Evolutionary conservation across 2,113 vertebrate genomes (phyloP), one percentile per base, ranked within the genome.

Genomic region (Thalassarche chlororhynchos): DNA sequence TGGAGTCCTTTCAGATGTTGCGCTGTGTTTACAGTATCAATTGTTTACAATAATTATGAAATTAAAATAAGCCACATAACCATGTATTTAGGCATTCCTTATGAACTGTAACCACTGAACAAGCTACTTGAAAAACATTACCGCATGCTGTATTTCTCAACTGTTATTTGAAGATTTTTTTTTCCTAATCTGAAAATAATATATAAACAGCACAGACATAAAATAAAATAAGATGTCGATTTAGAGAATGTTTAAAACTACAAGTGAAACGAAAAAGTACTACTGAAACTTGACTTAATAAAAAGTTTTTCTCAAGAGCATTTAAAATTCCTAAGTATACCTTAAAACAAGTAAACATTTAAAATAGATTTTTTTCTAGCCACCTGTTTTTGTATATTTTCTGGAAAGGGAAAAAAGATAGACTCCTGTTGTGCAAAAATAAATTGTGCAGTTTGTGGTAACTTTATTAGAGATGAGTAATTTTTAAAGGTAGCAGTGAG

Each of bases 371-470:
- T 82, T 92, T 95, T 74, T 92, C 78, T 91, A 96, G 87, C 96
- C 97, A 98, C 98, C 98, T 98, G 97, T 68, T 96, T 97, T 91
- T 98, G 95, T 98, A 97, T 98, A 98, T 97, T 97, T 98, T 97
- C 84, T 97, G 86, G 85, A 97, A 74, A 64, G n/a, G 31, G 61
- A 57, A 89, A 94, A 52, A 95, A 97, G 93, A 95, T 94, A 97
- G 96, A 93, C 81, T 92, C 86, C 76, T 62, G 93, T 97, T 97
- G 91, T 95, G 95, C 90, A 94, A 97, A 97, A 98, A 90, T 92
- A 96, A 98, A 97, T 98, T 84, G 81, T 96, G 86, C 85, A 84
- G 55, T 95, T 97, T 97, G 93, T 93, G 93, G 89, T 90, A 77
- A 80, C 93, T 98, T 98, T 96, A 97, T 85, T 97, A 97, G 97